Evolutionary conservation across 2,797 vertebrate genomes (phyloP).

Genomic region (Anomalospiza imberbis): DNA sequence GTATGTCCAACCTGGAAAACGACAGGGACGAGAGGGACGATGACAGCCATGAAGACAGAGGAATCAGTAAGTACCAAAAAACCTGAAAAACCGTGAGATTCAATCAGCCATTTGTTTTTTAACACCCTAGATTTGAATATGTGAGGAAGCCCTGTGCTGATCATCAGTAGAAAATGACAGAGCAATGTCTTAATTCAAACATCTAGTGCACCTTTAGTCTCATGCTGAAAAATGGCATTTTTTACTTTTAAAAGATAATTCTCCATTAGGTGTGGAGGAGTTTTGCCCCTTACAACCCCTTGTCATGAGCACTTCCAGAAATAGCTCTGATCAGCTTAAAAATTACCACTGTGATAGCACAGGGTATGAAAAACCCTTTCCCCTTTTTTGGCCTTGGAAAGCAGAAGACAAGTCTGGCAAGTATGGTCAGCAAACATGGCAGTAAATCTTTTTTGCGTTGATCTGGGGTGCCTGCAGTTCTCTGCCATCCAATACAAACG

Average conservation of each 20-base stretch:
- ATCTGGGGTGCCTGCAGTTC: neutral
- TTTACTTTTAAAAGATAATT: neutral
- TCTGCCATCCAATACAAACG: neutral
- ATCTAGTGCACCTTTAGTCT: neutral
- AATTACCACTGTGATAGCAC: neutral
- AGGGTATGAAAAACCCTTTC: neutral
- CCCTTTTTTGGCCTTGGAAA: neutral
- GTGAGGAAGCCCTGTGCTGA: neutral
- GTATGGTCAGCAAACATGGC: neutral
- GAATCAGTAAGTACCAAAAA: conserved; percentile 87
- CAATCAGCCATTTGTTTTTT: neutral
- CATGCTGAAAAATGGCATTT: neutral
- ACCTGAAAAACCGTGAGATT: neutral
- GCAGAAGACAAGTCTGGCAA: neutral
- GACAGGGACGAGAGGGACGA: conserved; percentile 95
- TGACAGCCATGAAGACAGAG: conserved; percentile 95
- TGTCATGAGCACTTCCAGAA: neutral
- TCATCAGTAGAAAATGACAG: neutral
- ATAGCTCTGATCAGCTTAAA: neutral
- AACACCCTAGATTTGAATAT: neutral
- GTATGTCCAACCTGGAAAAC: conserved; percentile 98
- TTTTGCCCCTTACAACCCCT: neutral
- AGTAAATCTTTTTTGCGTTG: neutral
- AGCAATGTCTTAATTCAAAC: neutral
- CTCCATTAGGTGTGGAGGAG: neutral